These are phyloP conservation scores for Agrenia bidenticulata DNA, from an alignment of 2,888 invertebrate genomes.

Conservation along the genomic window DNA sequence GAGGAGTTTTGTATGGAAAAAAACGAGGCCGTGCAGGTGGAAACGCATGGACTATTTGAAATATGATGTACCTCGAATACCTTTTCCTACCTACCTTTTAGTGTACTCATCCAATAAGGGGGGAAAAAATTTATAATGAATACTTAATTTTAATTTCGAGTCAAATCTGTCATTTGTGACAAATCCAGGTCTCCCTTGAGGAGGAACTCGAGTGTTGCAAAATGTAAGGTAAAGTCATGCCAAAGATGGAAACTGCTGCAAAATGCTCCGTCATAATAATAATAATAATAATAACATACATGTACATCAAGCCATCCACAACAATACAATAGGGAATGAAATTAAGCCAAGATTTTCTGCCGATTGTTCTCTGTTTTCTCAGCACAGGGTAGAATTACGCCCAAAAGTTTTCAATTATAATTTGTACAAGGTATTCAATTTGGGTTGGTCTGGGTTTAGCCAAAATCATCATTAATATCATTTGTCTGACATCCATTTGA, in stretches of 20 bases:
- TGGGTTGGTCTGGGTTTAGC: slow-evolving; percentile 32
- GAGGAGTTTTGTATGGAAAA: no score
- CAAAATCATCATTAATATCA: slow-evolving; percentile 12
- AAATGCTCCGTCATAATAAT: slow-evolving; percentile 6
- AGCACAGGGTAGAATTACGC: slow-evolving; percentile 27
- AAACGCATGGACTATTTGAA: no score
- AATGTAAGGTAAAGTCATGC: background rate
- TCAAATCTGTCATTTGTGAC: slow-evolving; percentile 6
- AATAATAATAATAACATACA: slow-evolving; percentile 1
- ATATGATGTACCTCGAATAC: no score
- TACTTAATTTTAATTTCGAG: slow-evolving; percentile 1
- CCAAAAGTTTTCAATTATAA: slow-evolving; percentile 18
- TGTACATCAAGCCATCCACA: background rate
- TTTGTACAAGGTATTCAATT: slow-evolving; percentile 11
- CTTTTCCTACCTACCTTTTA: no score
- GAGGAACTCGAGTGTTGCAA: slow-evolving; percentile 7
- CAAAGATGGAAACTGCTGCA: background rate
- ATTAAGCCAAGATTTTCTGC: slow-evolving; percentile 17
- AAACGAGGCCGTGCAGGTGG: no score
- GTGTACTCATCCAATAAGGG: no score
- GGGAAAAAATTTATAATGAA: background rate
- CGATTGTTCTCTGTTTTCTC: slow-evolving; percentile 8
- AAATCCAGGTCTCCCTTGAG: background rate
- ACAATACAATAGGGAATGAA: slow-evolving; percentile 15
- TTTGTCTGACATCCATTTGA: no score